Evolutionary conservation across 2,113 vertebrate genomes (phyloP), one percentile per base, ranked within the genome.

Genomic region (Stigmatopora nigra): DNA sequence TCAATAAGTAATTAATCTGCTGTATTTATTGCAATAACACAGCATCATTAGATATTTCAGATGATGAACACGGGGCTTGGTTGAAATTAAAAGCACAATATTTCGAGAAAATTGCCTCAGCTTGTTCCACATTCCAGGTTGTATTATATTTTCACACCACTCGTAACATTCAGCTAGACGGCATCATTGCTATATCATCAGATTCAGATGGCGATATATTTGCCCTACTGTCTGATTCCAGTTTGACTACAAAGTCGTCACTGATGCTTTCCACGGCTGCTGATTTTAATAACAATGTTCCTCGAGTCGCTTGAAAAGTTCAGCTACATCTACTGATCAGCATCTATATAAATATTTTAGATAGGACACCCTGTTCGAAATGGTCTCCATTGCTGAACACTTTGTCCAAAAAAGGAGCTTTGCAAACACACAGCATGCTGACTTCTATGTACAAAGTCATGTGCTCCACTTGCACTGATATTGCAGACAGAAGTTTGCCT

Each of bases 301-400:
- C 2, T n/a, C 25, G 13, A 14, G n/a, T 64, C 65, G 62, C 71
- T 70, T 67, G 35, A 47, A 67, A 74, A 74, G 25, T 67, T 75
- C 55, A 20, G 35, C 69, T 68, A 62, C 76, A 77, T 70, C 22
- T 53, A 52, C 59, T 76, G 71, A 62, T 78, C 67, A 9, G 25
- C 67, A 68, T 75, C 53, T 65, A 56, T 58, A 67, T 82, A 61
- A 76, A 87, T 83, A 81, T 81, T 86, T 84, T 59, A 84, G 47
- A 56, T 72, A 70, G 68, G 58, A 77, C 74, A 69, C 51, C 60
- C 38, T 69, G 76, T 70, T 70, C 69, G 68, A 8, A 41, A 44
- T 62, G 1, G 5, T 71, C 68, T 73, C 46, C 49, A 52, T 25
- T 61, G 59, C 57, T 65, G 68, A 75, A 53, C 58, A 16, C 53